Conservation (phyloP, 2,113 vertebrate genomes). For the Callorhinus ursinus region DNA sequence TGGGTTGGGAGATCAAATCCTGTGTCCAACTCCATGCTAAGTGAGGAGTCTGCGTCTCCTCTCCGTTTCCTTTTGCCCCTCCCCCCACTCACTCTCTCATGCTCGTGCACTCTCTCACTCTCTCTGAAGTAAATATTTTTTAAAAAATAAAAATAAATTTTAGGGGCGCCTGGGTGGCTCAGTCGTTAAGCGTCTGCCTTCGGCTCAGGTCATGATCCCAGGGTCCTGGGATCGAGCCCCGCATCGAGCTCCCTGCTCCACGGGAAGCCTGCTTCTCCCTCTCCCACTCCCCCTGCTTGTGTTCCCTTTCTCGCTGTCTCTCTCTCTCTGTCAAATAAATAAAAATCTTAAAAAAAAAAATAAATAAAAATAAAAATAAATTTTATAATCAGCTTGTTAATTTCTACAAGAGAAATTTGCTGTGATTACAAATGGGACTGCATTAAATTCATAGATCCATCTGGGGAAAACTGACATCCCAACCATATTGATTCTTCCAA, state of each 20-base stretch:
- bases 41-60: background rate
- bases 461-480: background rate
- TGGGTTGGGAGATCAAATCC: background rate
- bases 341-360: background rate
- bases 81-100: background rate
- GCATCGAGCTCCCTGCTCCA: too few species aligned
- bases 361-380: background rate
- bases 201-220: too few species aligned
- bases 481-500: conserved; percentile 7
- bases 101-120: background rate
- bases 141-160: background rate
- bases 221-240: too few species aligned
- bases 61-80: background rate
- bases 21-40: background rate
- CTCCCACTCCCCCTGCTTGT: too few species aligned
- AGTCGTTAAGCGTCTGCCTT: too few species aligned
- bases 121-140: background rate
- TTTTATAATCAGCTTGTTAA: background rate
- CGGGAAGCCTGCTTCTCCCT: too few species aligned
- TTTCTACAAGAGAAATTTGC: background rate
- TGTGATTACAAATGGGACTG: background rate
- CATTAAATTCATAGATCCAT: background rate
- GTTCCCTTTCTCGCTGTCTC: too few species aligned
- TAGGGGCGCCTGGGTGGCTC: too few species aligned
- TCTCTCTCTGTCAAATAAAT: too few species aligned